Percentiles rank a stretch among this genome's conserved stretches.
phyloP scores from a whole-genome alignment of 2,113 vertebrate genomes.

The Saguinus midas region DNA sequence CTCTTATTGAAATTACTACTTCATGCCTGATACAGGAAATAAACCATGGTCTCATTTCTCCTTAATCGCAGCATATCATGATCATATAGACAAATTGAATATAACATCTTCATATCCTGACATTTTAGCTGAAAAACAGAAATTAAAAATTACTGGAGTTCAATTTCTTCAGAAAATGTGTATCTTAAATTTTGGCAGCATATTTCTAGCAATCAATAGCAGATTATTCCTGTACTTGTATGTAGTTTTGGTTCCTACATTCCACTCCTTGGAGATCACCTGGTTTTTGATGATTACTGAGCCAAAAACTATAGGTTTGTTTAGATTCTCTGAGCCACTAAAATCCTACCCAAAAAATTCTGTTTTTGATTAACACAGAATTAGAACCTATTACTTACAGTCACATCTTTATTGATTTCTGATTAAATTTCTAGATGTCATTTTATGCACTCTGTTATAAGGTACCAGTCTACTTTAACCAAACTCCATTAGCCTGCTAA shows the following conservation, averaged over 20 bases:
- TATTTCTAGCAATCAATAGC: not conserved
- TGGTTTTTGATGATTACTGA: not conserved
- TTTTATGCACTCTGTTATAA: not conserved
- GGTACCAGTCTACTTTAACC: not conserved
- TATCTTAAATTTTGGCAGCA: not conserved
- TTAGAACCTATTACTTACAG: not conserved
- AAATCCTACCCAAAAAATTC: not conserved
- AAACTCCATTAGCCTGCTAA: not conserved
- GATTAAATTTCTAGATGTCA: not conserved
- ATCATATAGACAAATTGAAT: not conserved
- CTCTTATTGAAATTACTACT: not conserved
- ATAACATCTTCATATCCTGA: not conserved
- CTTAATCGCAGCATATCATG: not conserved
- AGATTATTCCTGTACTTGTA: not conserved
- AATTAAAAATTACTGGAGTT: not conserved
- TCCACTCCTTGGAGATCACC: not conserved
- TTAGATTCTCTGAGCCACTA: not conserved
- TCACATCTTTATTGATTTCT: not conserved
- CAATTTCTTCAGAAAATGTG: not conserved
- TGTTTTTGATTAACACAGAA: not conserved
- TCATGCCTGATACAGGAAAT: not conserved
- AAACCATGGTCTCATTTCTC: not conserved
- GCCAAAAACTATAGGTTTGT: not conserved
- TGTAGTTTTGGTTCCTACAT: not conserved
- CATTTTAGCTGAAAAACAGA: not conserved